phyloP scores from a whole-genome alignment of 23 tunicate species.

The Trididemnum nubilum region DNA sequence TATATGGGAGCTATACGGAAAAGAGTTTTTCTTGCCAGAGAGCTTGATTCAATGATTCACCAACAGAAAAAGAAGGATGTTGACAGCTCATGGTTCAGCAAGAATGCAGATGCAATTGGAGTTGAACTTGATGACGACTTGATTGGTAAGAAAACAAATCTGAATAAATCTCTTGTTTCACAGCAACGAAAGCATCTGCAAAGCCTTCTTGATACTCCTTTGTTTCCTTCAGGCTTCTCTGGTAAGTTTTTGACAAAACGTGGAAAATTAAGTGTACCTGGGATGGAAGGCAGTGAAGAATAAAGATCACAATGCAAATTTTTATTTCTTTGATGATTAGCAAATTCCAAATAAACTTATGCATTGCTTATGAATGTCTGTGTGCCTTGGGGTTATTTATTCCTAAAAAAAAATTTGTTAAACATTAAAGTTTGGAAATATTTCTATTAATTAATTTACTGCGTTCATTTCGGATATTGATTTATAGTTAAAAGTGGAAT shows the following conservation, averaged over 20 bases:
- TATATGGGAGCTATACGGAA: constrained; percentile 57
- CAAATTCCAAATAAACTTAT: too few relatives aligned
- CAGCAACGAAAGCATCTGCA: constrained; percentile 48
- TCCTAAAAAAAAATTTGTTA: too few relatives aligned
- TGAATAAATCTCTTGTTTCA: constrained; percentile 15
- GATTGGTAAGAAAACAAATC: constrained; percentile 32
- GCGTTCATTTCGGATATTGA: too few relatives aligned
- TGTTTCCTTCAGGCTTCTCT: constrained; percentile 71
- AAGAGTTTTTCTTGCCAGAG: constrained; percentile 66
- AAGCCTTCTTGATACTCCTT: constrained; percentile 51
- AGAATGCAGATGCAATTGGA: constrained; percentile 74
- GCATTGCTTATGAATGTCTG: too few relatives aligned
- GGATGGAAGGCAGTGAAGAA: too few relatives aligned
- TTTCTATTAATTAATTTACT: too few relatives aligned
- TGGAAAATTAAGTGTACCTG: background rate
- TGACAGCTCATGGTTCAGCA: constrained; percentile 72
- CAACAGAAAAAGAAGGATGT: constrained; percentile 61
- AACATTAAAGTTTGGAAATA: too few relatives aligned
- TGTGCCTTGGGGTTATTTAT: too few relatives aligned
- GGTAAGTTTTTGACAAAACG: constrained; percentile 43
- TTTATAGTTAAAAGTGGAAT: too few relatives aligned
- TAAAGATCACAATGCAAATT: too few relatives aligned
- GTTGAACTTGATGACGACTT: constrained; percentile 76
- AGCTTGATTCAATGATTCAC: constrained; percentile 63
- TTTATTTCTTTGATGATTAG: too few relatives aligned